Conservation (phyloP, 30 jellyfish, hydroid and myxozoan species). For the Catostylus mosaicus region DNA sequence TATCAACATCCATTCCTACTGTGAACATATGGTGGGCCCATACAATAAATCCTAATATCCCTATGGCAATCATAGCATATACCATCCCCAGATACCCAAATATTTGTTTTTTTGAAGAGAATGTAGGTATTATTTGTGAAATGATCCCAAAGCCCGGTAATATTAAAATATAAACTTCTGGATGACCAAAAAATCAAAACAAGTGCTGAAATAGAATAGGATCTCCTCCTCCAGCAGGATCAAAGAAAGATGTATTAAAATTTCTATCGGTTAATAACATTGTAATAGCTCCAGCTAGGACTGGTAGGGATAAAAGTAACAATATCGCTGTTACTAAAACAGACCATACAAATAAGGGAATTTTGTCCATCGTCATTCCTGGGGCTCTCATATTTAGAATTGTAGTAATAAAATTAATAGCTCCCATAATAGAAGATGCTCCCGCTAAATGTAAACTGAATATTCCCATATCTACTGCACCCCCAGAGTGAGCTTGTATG, state of each 20-base stretch:
- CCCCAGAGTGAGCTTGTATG: conserved; percentile 68
- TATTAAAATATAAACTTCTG: conserved; percentile 77
- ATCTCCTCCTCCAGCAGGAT: conserved; percentile 92
- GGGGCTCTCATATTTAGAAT: conserved; percentile 80
- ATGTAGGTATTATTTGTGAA: conserved; percentile 67
- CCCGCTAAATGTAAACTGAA: conserved; percentile 77
- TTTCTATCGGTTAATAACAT: conserved; percentile 75
- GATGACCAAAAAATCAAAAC: conserved; percentile 88
- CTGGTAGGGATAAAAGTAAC: conserved; percentile 68
- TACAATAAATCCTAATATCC: conserved; percentile 66
- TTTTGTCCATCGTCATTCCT: conserved; percentile 52
- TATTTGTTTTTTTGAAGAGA: conserved; percentile 54
- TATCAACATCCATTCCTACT: conserved; percentile 85
- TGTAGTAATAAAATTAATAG: conserved; percentile 74
- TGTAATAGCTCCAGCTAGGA: conserved; percentile 80
- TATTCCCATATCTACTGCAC: conserved; percentile 80
- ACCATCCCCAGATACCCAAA: conserved; percentile 83
- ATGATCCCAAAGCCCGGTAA: conserved; percentile 80
- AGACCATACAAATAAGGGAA: conserved; percentile 79
- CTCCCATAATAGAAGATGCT: conserved; percentile 70
- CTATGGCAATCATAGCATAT: conserved; percentile 76
- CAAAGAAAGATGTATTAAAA: conserved; percentile 78
- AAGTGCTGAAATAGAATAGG: conserved; percentile 72
- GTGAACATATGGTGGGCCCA: conserved; percentile 89
- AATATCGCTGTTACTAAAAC: conserved; percentile 69